Conservation (phyloP, 2,797 vertebrate genomes). For the Spea hammondii region DNA sequence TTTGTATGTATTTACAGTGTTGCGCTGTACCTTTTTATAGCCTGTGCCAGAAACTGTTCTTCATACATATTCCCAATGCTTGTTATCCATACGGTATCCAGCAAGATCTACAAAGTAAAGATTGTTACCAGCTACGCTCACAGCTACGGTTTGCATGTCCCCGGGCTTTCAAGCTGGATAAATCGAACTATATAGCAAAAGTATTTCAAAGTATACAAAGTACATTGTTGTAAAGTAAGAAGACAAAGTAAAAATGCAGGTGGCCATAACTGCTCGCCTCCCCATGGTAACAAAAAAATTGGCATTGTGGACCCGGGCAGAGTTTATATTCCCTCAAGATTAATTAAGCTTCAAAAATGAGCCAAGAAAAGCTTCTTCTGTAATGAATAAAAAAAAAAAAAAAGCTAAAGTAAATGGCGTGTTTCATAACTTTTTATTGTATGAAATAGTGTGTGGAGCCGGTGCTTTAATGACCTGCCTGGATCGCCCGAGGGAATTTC, state of each 20-base stretch:
- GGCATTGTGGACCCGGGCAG: not conserved
- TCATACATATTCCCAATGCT: too few relatives aligned
- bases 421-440: constrained; percentile 47
- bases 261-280: not conserved
- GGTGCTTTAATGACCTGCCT: constrained; percentile 25
- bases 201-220: not conserved
- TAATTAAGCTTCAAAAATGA: constrained; percentile 20
- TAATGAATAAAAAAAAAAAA: not conserved
- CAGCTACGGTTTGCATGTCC: too few relatives aligned
- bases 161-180: not conserved
- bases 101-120: too few relatives aligned
- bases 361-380: constrained; percentile 18
- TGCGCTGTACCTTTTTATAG: too few relatives aligned
- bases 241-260: too few relatives aligned
- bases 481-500: constrained; percentile 28
- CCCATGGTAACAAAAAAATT: not conserved
- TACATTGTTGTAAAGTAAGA: too few relatives aligned
- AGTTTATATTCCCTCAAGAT: constrained; percentile 17
- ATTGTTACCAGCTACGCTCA: too few relatives aligned
- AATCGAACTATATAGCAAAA: not conserved
- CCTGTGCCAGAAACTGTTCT: too few relatives aligned
- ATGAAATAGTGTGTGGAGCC: constrained; percentile 29
- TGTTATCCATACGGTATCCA: too few relatives aligned
- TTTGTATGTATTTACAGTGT: too few relatives aligned
- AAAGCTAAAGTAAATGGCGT: constrained; percentile 15